phyloP scores from a whole-genome alignment of 2,888 invertebrate species.

The Phortica okadai region DNA sequence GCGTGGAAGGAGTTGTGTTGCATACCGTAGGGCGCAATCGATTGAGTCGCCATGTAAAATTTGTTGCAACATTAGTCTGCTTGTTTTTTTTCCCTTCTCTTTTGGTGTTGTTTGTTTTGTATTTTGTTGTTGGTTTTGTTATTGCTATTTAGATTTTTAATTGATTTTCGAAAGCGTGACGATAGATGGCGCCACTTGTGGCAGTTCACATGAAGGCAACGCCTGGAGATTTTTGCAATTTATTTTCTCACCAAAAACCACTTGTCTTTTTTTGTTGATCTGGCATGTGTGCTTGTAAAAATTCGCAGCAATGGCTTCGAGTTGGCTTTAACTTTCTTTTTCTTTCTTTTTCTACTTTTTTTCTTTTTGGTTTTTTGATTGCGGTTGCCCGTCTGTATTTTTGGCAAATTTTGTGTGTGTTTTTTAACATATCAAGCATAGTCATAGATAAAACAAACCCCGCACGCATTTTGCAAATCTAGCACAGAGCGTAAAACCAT shows the following conservation, averaged over 20 bases:
- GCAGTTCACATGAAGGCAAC: constrained; percentile 36
- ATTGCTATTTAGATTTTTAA: constrained; percentile 47
- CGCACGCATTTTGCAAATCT: constrained; percentile 69
- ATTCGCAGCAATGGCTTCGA: neutral
- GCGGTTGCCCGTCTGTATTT: constrained; percentile 14
- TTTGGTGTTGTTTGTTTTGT: neutral
- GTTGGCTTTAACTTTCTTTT: too few species aligned
- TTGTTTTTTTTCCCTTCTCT: neutral
- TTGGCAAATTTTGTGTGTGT: neutral
- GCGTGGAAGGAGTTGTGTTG: neutral
- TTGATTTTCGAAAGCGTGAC: constrained; percentile 53
- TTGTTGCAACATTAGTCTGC: neutral
- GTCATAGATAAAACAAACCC: constrained; percentile 22
- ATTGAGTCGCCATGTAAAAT: neutral
- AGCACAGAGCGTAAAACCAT: constrained; percentile 53
- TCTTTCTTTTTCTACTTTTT: neutral
- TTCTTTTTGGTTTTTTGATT: constrained; percentile 27
- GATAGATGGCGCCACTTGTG: constrained; percentile 19
- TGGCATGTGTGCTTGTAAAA: neutral
- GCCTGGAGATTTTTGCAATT: neutral
- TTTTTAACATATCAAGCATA: constrained; percentile 26
- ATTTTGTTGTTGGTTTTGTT: neutral
- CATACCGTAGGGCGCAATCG: neutral
- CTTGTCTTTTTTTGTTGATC: constrained; percentile 34
- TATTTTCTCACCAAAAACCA: neutral